Conservation (phyloP, 2,113 vertebrate genomes). For the Camelus dromedarius region DNA sequence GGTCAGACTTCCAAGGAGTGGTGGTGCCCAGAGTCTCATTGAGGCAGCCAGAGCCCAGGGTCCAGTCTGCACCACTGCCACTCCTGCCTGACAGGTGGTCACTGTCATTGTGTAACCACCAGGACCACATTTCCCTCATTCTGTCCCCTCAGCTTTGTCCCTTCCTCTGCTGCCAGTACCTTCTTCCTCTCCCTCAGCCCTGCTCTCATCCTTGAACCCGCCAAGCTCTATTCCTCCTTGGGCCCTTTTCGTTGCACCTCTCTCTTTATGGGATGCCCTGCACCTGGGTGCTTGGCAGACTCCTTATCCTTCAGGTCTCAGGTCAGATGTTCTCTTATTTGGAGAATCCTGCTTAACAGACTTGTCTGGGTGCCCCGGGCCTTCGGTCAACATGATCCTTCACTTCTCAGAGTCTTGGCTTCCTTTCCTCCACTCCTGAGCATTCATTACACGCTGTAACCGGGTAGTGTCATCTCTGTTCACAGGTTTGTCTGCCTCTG, state of each 20-base stretch:
- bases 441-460: background rate
- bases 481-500: background rate
- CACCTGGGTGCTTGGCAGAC: background rate
- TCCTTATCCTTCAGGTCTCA: background rate
- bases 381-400: background rate
- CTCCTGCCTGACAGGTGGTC: background rate
- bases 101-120: background rate
- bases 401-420: background rate
- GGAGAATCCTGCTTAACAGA: background rate
- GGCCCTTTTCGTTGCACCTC: background rate
- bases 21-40: background rate
- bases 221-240: background rate
- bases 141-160: background rate
- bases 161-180: fast-evolving
- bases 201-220: background rate
- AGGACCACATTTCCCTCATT: background rate
- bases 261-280: background rate
- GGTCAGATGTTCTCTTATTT: background rate
- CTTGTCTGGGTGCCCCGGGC: background rate
- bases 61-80: fast-evolving
- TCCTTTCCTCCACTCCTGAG: background rate
- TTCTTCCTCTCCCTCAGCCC: too few species aligned
- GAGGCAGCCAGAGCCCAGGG: background rate
- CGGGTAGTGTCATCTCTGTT: background rate
- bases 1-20: background rate